Base-by-base conservation (phyloP, 2,113 vertebrate species). In the Pogona vitticeps region DNA sequence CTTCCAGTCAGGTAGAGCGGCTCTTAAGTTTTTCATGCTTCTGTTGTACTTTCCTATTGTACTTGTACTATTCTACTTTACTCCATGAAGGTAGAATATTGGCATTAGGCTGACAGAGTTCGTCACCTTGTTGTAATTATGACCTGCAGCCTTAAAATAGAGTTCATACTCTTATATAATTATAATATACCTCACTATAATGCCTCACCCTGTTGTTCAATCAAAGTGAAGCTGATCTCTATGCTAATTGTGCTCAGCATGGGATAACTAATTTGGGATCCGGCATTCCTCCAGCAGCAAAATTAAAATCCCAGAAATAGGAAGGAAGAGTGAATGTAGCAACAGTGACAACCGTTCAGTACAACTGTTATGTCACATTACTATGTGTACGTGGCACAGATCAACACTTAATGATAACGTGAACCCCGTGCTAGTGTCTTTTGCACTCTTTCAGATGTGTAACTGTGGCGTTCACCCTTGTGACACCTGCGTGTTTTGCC, bases 1-100 rank as follows among this genome's bases (percentile, higher is more conserved):
- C 6, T 87, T 56, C 86, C 1, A 0, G 89, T 63, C 79, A 89
- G 95, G 96, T 97, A 95, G 46, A 52, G 67, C 38, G 17, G 40
- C 42, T 70, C 46, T 36, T 52, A 21, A 2, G 21, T 28, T 20
- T 77, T 88, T 68, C 33, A 28, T 38, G 20, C 52, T 82, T 71
- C 52, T 52, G 23, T 13, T 67, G 33, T n/a, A 26, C 52, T 58
- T 80, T 65, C 28, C 71, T 68, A 31, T 52, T 46, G 59, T 73
- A 61, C 18, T 40, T 59, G 6, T 26, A 5, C 31, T 52, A n/a
- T 76, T 18, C 1, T 12, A 20, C 52, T 72, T 58, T 38, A 17
- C 56, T 1, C 33, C 31, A 26, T 70, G n/a, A 33, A 6, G 1
- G 5, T 21, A 71, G 18, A 33, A 42, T 46, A 71, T 56, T 56